Percentiles rank a stretch among this genome's conserved stretches.
Evolutionary conservation across 2,113 vertebrate species (phyloP).

Genomic region (Collichthys lucidus): DNA sequence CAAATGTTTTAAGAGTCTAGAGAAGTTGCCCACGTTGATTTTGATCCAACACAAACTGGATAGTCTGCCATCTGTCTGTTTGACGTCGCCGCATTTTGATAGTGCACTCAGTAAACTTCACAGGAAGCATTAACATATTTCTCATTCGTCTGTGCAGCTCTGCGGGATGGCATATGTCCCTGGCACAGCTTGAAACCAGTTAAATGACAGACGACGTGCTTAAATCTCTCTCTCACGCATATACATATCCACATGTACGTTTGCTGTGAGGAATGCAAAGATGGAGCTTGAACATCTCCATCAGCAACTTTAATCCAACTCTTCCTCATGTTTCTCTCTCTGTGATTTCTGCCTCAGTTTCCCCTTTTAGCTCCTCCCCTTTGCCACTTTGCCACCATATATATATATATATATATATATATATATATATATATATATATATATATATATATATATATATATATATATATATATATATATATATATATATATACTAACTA

Average conservation of each 20-base stretch:
- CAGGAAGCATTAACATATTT: slow-evolving; percentile 53
- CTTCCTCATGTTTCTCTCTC: slow-evolving; percentile 11
- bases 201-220: slow-evolving; percentile 40
- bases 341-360: not conserved
- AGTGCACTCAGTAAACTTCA: slow-evolving; percentile 41
- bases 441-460: too few relatives aligned
- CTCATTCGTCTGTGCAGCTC: slow-evolving; percentile 38
- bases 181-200: slow-evolving; percentile 49
- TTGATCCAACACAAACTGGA: slow-evolving; percentile 10
- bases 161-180: slow-evolving; percentile 33
- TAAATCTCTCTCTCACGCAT: slow-evolving; percentile 14
- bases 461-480: too few relatives aligned
- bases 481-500: too few relatives aligned
- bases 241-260: slow-evolving; percentile 20
- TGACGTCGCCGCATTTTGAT: slow-evolving; percentile 20
- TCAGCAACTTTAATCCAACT: slow-evolving; percentile 36
- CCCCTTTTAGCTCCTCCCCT: not conserved
- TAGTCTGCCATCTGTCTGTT: slow-evolving; percentile 39
- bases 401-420: too few relatives aligned
- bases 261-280: slow-evolving; percentile 58
- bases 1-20: slow-evolving; percentile 21
- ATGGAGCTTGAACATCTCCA: slow-evolving; percentile 27
- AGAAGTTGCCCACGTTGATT: not conserved
- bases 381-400: not conserved
- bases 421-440: too few relatives aligned